Evolutionary conservation across 1,140 invertebrate genomes (phyloP).

Genomic region (Hormaphis cornu): DNA sequence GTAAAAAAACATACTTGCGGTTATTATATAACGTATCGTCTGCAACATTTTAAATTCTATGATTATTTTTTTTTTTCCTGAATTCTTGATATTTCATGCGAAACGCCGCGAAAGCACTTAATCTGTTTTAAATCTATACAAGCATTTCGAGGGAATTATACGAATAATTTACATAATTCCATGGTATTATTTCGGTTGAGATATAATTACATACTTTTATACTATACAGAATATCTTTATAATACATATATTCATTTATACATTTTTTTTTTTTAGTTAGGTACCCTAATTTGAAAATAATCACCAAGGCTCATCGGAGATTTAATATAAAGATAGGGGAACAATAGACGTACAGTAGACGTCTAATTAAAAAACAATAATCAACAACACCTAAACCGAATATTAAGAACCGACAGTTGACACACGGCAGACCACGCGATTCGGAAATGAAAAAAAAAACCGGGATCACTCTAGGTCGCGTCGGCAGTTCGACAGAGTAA

Average conservation of each 20-base stretch:
- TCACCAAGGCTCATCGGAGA: background rate
- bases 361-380: constrained; percentile 4
- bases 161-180: constrained; percentile 6
- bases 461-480: too few relatives aligned
- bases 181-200: background rate
- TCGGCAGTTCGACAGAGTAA: too few relatives aligned
- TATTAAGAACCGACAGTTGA: too few relatives aligned
- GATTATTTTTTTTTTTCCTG: background rate
- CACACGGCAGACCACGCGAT: too few relatives aligned
- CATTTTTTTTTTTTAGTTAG: background rate
- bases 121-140: constrained; percentile 19
- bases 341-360: background rate
- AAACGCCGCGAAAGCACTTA: background rate
- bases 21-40: too few relatives aligned
- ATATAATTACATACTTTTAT: background rate
- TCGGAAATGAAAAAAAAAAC: too few relatives aligned
- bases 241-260: too few relatives aligned
- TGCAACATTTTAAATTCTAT: background rate
- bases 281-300: constrained; percentile 13
- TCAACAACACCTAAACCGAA: background rate
- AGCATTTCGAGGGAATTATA: background rate
- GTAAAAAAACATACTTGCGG: too few relatives aligned
- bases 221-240: too few relatives aligned
- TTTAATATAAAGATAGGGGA: background rate
- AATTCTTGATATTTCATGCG: background rate